Base-by-base conservation (phyloP, 2,888 invertebrate species). In the Seira ritae region DNA sequence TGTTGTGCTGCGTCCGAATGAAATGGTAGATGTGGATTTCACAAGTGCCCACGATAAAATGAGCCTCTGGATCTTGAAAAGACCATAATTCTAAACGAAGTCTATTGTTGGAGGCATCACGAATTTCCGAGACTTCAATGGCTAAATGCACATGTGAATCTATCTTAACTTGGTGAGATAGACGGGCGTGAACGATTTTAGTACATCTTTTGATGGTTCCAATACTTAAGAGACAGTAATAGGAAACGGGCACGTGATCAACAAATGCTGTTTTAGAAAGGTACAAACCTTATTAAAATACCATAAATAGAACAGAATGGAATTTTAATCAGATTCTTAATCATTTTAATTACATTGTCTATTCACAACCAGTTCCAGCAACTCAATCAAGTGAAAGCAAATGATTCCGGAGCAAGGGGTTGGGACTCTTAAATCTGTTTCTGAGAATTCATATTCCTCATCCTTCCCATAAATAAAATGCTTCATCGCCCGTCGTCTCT, bases 51-150 rank as follows among this genome's bases (percentile, higher is more conserved):
- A 87, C 80, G 10, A 87, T 83, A 62, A 80, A 88, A 42, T 88
- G 88, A 0, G 72, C 67, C 46, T 86, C 86, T 8, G 88, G 88
- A 65, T 87, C 85, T 80, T 88, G 87, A 72, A 87, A 88, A n/a
- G 85, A 80, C 88, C 88, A 88, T 0, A 87, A 19, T 66, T 88
- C 87, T 15, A 88, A 22, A 3, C 75, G 73, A 19, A 88, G 42
- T 20, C 71, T 77, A 60, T 88, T 88, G 1, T 23, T 4, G 3
- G 84, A 81, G 66, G 86, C 79, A 22, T 82, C 80, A 17, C 87
- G 73, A 68, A 78, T 80, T 66, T 86, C 84, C 0, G 85, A 84
- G 0, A 87, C 50, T 42, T 85, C 85, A 10, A 85, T 67, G 2
- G 80, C 62, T 20, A 87, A 80, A 37, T 86, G 77, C 0, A 85